Percentiles rank a stretch among this genome's conserved stretches.
phyloP scores from a whole-genome alignment of 1,140 invertebrate genomes.

The Bombus balteatus region DNA sequence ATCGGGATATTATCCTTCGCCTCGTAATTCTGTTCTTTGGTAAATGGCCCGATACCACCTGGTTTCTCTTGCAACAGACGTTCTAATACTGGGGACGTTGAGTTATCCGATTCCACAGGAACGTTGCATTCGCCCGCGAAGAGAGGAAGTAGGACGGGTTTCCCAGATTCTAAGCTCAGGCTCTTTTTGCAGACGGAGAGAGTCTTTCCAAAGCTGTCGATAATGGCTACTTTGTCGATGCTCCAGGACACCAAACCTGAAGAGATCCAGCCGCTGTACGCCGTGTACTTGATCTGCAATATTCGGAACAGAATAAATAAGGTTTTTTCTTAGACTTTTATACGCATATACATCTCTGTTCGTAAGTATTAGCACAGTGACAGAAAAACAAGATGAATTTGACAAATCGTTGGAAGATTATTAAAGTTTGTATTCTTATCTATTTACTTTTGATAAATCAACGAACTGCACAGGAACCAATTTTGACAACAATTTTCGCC shows the following conservation, averaged over 20 bases:
- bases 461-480: too few species aligned
- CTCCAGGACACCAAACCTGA: conserved; percentile 90
- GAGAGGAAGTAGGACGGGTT: conserved; percentile 87
- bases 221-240: conserved; percentile 91
- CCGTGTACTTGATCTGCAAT: conserved; percentile 91
- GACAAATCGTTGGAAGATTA: too few species aligned
- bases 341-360: too few species aligned
- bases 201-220: conserved; percentile 93
- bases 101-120: conserved; percentile 73
- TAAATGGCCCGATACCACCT: conserved; percentile 72
- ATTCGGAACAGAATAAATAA: conserved; percentile 41
- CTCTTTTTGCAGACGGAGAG: conserved; percentile 91
- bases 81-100: conserved; percentile 42
- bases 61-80: conserved; percentile 58
- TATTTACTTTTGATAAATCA: too few species aligned
- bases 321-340: background rate
- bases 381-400: too few species aligned
- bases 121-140: conserved; percentile 90
- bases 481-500: too few species aligned
- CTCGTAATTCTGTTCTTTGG: conserved; percentile 77
- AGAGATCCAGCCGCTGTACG: conserved; percentile 96
- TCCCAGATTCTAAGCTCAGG: conserved; percentile 89
- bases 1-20: conserved; percentile 54
- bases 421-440: too few species aligned
- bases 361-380: too few species aligned